phyloP scores from a whole-genome alignment of 2,888 invertebrate genomes.

The Acanthosepion lycidas region DNA sequence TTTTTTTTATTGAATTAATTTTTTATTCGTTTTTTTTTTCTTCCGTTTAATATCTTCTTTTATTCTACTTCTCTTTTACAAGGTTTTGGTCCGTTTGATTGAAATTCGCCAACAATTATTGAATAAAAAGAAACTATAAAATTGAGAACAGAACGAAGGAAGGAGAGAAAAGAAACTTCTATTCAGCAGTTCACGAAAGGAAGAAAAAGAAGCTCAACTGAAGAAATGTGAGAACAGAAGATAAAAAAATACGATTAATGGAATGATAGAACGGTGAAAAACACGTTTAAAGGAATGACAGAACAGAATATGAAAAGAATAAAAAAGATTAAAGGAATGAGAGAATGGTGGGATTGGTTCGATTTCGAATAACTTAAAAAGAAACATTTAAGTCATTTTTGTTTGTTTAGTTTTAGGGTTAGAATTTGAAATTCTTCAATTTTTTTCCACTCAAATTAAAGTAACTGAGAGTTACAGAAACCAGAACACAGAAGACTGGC shows the following conservation, averaged over 20 bases:
- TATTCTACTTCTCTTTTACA: not conserved
- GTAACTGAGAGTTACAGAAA: too few species aligned
- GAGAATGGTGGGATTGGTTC: not conserved
- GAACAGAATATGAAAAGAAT: not conserved
- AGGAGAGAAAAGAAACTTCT: not conserved
- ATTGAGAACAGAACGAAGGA: not conserved
- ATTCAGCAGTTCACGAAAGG: not conserved
- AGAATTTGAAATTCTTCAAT: not conserved
- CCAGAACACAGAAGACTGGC: too few species aligned
- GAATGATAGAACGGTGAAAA: not conserved
- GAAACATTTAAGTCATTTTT: not conserved
- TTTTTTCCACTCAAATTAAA: not conserved
- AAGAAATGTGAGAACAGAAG: not conserved
- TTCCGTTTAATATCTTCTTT: not conserved
- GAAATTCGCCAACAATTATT: not conserved
- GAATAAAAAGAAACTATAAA: not conserved
- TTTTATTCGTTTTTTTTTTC: not conserved
- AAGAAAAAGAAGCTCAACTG: not conserved
- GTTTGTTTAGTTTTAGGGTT: not conserved
- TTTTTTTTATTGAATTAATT: not conserved
- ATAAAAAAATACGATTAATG: not conserved
- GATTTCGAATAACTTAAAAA: not conserved
- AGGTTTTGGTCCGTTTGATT: not conserved
- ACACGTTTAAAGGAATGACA: not conserved
- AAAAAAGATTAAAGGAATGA: not conserved